Evolutionary conservation across 2,888 invertebrate genomes (phyloP), one percentile per base, ranked within the genome.

Genomic region (Oligia latruncula): DNA sequence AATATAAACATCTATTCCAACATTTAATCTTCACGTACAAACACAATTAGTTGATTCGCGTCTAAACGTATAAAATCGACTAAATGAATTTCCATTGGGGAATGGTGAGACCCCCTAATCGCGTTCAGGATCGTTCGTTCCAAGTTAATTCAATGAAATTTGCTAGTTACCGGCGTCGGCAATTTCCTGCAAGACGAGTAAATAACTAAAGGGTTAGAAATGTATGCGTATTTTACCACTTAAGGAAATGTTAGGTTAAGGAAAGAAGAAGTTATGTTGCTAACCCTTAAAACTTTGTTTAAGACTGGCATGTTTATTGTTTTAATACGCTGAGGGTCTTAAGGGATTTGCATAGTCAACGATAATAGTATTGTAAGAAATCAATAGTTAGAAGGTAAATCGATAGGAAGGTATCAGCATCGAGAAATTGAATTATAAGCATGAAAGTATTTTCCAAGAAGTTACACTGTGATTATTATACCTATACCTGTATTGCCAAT

Each of bases 91-190:
- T 80, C 78, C 60, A 70, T 77, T 62, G 64, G 66, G 84, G 81
- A 72, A 76, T 74, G 74, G 60, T 74, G 80, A 80, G 67, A 82
- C 77, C 70, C 79, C 43, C 71, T 89, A 82, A 88, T 85, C 70
- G 74, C 71, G 46, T 83, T 88, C 73, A 81, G 81, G 85, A 87
- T 84, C 85, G 84, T 88, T 88, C 80, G 78, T 79, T 74, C 75
- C 77, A 81, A 76, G 85, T 86, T 89, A 89, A 90, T 89, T 87
- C 88, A 87, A 89, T 88, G 86, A 89, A 86, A 85, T 84, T 81
- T 79, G 75, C 87, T 78, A 90, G 87, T 87, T 87, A 84, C 89
- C 89, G 90, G 90, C 90, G 90, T 79, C 89, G 85, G 82, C 83
- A 87, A 92, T 92, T 90, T 91, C 91, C 91, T 84, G 74, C 49